Base-by-base conservation (phyloP, 2,797 vertebrate species). In the Triplophysa bombifrons region DNA sequence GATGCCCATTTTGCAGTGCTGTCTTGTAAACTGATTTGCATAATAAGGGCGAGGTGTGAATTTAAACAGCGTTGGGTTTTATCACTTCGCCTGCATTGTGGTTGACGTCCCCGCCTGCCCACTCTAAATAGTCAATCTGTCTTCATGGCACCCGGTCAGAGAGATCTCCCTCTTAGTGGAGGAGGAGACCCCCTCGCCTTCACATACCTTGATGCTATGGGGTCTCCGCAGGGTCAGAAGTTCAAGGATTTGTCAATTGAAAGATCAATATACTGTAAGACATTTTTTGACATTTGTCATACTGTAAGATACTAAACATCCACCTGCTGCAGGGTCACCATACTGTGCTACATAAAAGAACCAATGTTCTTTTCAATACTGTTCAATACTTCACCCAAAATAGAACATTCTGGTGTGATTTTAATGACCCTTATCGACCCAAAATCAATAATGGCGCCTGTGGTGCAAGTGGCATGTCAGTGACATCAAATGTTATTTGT, bases 61-160 rank as follows among this genome's bases (percentile, higher is more conserved):
- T 82, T 72, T 72, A 84, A 82, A 74, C 78, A 41, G 74, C 17
- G 84, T 64, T 53, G 70, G 74, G 38, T 75, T 85, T 77, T 78
- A 55, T 22, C 80, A 67, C 74, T 46, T 72, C 82, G 9, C 74
- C 80, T 34, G 71, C 80, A 25, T 78, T 71, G 50, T 78, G 75
- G 71, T 67, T 78, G 78, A 82, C 66, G 72, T 84, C 25, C 56
- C 74, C 44, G 66, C 22, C 61, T 77, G 72, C 78, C 51, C 56
- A 81, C 25, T 61, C 74, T 25, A 51, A 74, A 77, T 69, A 73
- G 74, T 63, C 72, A 69, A 76, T 84, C 83, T 84, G 85, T 84
- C 71, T 72, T 75, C 58, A 69, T 82, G 82, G 64, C 70, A 56
- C 34, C 50, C 78, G 14, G 27, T 78, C 67, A 11, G 56, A 64